Percentiles rank a stretch among this genome's conserved stretches.
phyloP scores from a whole-genome alignment of 2,888 invertebrate species.

The Stenolophus ochropezus region DNA sequence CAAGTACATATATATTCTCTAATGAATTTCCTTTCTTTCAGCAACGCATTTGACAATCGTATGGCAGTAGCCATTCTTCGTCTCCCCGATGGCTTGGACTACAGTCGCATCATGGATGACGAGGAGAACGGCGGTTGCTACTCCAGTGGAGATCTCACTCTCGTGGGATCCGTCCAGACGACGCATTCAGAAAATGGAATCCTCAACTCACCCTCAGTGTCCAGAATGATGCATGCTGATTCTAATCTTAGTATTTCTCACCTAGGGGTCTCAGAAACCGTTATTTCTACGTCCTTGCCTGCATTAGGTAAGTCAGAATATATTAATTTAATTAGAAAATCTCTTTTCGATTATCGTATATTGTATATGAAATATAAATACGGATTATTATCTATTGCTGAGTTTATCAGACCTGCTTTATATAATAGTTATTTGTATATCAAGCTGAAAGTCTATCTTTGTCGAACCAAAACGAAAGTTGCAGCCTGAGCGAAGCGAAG shows the following conservation, averaged over 20 bases:
- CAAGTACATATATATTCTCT: no score
- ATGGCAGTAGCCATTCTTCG: slow-evolving; percentile 93
- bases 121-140: slow-evolving; percentile 70
- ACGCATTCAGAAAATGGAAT: slow-evolving; percentile 62
- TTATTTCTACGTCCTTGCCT: slow-evolving; percentile 66
- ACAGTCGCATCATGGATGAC: slow-evolving; percentile 72
- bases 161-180: slow-evolving; percentile 69
- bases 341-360: no score
- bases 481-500: no score
- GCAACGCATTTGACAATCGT: slow-evolving; percentile 89
- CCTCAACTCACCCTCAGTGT: slow-evolving; percentile 72
- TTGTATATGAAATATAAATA: no score
- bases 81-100: slow-evolving; percentile 90
- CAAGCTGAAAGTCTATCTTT: no score
- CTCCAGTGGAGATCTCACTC: slow-evolving; percentile 71
- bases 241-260: slow-evolving; percentile 81
- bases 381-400: no score
- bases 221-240: slow-evolving; percentile 81
- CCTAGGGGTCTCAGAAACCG: slow-evolving; percentile 67
- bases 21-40: no score
- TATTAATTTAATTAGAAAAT: no score
- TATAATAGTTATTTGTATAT: no score
- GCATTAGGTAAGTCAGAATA: slow-evolving; percentile 62
- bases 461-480: no score
- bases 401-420: no score